These are phyloP conservation scores for Cepphus grylle DNA, from an alignment of 2,113 vertebrate genomes.

Conservation along the genomic window DNA sequence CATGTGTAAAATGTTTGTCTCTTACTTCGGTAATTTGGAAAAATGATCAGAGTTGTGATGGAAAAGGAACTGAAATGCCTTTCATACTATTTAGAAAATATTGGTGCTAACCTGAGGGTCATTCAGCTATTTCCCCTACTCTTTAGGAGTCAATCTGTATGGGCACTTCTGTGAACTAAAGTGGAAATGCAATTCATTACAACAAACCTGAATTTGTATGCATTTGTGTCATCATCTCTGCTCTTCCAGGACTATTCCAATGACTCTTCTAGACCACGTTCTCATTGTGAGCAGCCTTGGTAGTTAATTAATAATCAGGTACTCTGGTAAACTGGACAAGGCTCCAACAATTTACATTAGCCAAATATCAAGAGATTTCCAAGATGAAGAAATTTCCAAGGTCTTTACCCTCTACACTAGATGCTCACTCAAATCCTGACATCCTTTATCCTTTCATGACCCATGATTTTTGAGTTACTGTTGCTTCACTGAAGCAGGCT, in stretches of 20 bases:
- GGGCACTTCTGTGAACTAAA: neutral
- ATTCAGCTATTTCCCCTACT: neutral
- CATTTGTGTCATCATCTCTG: neutral
- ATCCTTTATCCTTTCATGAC: neutral
- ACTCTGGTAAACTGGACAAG: neutral
- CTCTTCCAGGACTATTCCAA: neutral
- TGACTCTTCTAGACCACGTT: neutral
- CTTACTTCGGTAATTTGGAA: neutral
- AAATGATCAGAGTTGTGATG: neutral
- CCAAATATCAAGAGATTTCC: neutral
- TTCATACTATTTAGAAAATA: neutral
- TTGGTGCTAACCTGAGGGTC: neutral
- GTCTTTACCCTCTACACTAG: neutral
- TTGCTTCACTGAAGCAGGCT: neutral
- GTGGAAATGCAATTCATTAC: neutral
- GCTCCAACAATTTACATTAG: neutral
- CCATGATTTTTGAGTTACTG: neutral
- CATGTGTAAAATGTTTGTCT: neutral
- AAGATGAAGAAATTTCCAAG: neutral
- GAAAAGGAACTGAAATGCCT: neutral
- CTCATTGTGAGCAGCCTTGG: neutral
- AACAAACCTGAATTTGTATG: neutral
- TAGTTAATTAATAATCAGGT: accelerated
- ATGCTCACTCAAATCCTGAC: neutral
- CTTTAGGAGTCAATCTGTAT: neutral